These are phyloP conservation scores for Caradrina kadenii DNA, from an alignment of 2,888 invertebrate genomes.

Conservation along the genomic window DNA sequence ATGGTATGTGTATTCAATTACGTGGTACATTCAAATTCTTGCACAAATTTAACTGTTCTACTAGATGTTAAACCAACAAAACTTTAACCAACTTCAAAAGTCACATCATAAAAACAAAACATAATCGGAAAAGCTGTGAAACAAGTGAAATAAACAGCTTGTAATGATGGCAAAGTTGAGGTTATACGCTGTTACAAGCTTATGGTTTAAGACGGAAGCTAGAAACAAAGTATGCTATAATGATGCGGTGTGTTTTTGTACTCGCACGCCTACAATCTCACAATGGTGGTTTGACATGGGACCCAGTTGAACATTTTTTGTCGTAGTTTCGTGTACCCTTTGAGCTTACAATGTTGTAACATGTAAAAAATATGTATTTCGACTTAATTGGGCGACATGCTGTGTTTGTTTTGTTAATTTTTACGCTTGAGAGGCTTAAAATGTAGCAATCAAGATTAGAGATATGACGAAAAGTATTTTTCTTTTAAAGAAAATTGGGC, in stretches of 20 bases:
- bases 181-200: conserved; percentile 57
- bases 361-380: conserved; percentile 50
- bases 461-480: conserved; percentile 31
- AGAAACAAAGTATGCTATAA: conserved; percentile 61
- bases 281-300: conserved; percentile 64
- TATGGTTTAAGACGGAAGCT: conserved; percentile 54
- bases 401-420: conserved; percentile 62
- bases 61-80: background rate
- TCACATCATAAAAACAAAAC: conserved; percentile 52
- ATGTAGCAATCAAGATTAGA: conserved; percentile 56
- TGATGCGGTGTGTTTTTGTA: conserved; percentile 63
- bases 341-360: conserved; percentile 54
- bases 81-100: conserved; percentile 33
- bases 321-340: conserved; percentile 52
- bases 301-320: conserved; percentile 55
- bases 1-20: background rate
- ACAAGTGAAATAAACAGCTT: conserved; percentile 62
- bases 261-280: conserved; percentile 21
- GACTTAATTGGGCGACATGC: conserved; percentile 63
- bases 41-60: background rate
- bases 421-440: conserved; percentile 53
- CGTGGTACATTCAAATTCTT: conserved; percentile 16
- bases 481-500: conserved; percentile 13
- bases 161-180: conserved; percentile 58
- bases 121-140: conserved; percentile 58